Evolutionary conservation across 2,113 vertebrate species (phyloP).

Genomic region (Electrona antarctica): DNA sequence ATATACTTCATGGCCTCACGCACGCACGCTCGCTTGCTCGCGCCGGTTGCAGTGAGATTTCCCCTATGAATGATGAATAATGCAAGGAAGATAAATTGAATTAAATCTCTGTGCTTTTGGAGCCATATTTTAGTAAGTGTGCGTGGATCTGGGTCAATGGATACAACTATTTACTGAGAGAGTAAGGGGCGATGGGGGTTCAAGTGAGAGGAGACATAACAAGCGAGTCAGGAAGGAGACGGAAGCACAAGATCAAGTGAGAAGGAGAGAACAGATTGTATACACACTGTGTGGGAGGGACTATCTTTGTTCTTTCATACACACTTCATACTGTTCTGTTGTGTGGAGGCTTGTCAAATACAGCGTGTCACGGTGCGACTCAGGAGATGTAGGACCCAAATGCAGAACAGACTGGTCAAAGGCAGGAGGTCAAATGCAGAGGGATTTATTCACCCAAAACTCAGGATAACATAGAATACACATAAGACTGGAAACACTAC

Average conservation of each 20-base stretch:
- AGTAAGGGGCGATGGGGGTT: neutral
- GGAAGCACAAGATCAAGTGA: neutral
- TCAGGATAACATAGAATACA: too few relatives aligned
- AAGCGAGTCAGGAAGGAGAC: neutral
- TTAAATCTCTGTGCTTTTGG: conserved; percentile 40
- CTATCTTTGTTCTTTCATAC: too few relatives aligned
- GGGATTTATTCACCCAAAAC: too few relatives aligned
- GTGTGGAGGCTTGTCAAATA: conserved; percentile 19
- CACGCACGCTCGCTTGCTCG: neutral
- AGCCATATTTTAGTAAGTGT: conserved; percentile 45
- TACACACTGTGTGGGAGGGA: too few relatives aligned
- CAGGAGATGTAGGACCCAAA: too few relatives aligned
- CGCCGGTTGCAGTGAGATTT: neutral
- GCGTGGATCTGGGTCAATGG: conserved; percentile 36
- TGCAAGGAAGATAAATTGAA: conserved; percentile 52
- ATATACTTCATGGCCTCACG: too few relatives aligned
- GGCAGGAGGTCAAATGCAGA: too few relatives aligned
- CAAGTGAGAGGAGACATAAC: neutral
- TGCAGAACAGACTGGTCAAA: too few relatives aligned
- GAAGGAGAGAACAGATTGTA: neutral
- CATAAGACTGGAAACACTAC: too few relatives aligned
- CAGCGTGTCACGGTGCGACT: too few relatives aligned
- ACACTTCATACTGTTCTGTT: too few relatives aligned
- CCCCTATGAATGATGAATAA: conserved; percentile 63
- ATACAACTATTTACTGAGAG: conserved; percentile 37